Percentiles rank a stretch among this genome's conserved stretches.
phyloP scores from a whole-genome alignment of 2,113 vertebrate species.

The Chionodraco myersi region DNA sequence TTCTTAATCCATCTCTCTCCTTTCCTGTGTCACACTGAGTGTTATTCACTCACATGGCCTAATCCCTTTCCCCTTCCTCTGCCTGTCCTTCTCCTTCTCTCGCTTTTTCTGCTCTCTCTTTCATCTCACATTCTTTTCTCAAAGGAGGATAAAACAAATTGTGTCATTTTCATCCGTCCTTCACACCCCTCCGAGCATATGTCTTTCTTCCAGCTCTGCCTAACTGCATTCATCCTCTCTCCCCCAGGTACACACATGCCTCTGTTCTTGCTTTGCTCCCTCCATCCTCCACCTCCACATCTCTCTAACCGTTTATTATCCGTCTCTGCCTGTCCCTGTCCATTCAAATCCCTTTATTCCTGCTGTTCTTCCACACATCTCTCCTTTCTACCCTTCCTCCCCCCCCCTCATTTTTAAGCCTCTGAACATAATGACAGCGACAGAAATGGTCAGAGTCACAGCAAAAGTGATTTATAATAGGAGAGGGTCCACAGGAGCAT shows the following conservation, averaged over 20 bases:
- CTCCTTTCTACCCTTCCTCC: slow-evolving; percentile 27
- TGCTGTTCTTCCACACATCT: slow-evolving; percentile 30
- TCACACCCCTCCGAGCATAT: slow-evolving; percentile 52
- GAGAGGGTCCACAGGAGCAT: slow-evolving; percentile 53
- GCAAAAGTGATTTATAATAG: slow-evolving; percentile 62
- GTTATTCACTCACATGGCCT: slow-evolving; percentile 18
- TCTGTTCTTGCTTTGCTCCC: slow-evolving; percentile 23
- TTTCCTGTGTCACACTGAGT: slow-evolving; percentile 34
- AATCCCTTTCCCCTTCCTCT: slow-evolving; percentile 44
- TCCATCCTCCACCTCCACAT: slow-evolving; percentile 9
- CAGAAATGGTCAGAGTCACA: slow-evolving; percentile 56
- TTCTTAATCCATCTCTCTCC: slow-evolving; percentile 34
- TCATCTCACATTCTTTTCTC: slow-evolving; percentile 55
- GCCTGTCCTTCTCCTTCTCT: slow-evolving; percentile 2
- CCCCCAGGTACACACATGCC: slow-evolving; percentile 45
- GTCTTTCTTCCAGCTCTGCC: slow-evolving; percentile 25
- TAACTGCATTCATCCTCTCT: slow-evolving; percentile 51
- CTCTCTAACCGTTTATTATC: slow-evolving; percentile 44
- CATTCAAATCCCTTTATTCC: slow-evolving; percentile 59
- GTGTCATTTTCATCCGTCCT: slow-evolving; percentile 56
- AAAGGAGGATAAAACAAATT: slow-evolving; percentile 62
- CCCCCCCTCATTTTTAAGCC: slow-evolving; percentile 46
- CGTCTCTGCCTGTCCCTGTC: slow-evolving; percentile 19
- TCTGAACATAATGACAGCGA: slow-evolving; percentile 59
- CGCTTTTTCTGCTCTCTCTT: slow-evolving; percentile 24